Evolutionary conservation across 2,113 vertebrate genomes (phyloP).

Genomic region (Leptodactylus fuscus): DNA sequence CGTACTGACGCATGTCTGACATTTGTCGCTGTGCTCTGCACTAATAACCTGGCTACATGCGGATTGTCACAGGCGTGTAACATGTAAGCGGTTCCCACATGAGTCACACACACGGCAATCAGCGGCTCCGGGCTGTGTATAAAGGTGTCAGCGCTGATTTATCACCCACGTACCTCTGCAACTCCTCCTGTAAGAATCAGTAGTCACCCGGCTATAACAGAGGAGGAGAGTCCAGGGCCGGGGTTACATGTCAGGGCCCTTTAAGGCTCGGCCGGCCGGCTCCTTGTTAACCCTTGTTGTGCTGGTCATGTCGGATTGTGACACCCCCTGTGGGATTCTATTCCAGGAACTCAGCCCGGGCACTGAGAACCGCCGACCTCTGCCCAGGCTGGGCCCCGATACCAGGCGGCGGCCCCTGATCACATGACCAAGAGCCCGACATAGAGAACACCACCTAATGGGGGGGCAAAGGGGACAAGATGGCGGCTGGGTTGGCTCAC

Average conservation of each 20-base stretch:
- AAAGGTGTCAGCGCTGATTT: slow-evolving; percentile 14
- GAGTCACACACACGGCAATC: not conserved
- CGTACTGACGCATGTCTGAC: not conserved
- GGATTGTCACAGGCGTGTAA: not conserved
- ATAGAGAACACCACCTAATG: no score
- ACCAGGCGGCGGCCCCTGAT: not conserved
- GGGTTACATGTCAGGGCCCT: no score
- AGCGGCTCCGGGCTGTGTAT: not conserved
- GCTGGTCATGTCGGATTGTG: no score
- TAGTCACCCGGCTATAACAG: no score
- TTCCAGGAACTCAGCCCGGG: not conserved
- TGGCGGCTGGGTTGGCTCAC: no score
- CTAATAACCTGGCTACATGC: not conserved
- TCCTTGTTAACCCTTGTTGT: no score
- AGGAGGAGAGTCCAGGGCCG: no score
- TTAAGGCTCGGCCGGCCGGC: no score
- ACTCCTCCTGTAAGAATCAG: not conserved
- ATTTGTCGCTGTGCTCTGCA: not conserved
- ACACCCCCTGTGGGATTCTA: no score
- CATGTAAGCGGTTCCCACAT: not conserved
- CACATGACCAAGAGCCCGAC: no score
- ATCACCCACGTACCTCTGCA: not conserved
- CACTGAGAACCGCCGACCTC: no score
- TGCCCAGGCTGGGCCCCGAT: not conserved
- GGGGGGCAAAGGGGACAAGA: no score